Evolutionary conservation across 1,140 invertebrate species (phyloP), one percentile per base, ranked within the genome.

Genomic region (Pollicipes pollicipes): DNA sequence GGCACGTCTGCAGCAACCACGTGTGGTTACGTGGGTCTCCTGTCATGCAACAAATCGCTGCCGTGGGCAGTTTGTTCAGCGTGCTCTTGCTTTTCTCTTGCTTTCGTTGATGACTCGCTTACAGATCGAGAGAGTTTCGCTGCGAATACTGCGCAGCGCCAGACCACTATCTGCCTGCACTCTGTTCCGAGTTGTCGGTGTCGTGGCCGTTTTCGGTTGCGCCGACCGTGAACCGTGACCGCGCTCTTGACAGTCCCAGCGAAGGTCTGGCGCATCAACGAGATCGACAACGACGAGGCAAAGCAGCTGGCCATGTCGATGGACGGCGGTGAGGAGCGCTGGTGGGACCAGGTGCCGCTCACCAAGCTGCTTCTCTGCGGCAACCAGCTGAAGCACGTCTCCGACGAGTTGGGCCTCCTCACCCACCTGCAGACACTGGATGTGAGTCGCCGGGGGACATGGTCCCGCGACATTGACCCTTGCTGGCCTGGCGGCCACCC

Each of bases 321-420:
- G 16, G 87, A 90, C 76, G 85, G 88, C 74, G 83, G 86, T 73
- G 85, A 88, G 64, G 83, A 84, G 71, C 83, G 85, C 68, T 95
- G 92, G 92, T 95, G 92, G 92, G 90, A 90, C 78, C 85, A 88
- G 76, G 86, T 88, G 73, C 85, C 88, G 2, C 79, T 94, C 6
- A 89, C 84, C 68, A 86, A 86, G 76, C 81, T 94, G 70, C 89
- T 93, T 77, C 81, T 94, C 37, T 90, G 90, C 73, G 91, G 85
- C 4, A 95, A 95, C 77, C 82, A 83, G 58, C 79, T 95, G 68
- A 83, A 82, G 68, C 77, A 77, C 66, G 79, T 95, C 70, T 85
- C 88, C 71, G 78, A 84, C 30, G 83, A 88, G 76, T 85, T 94
- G 73, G 83, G 83, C 73, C 84, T 87, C 73, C 82, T 94, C 64